Evolutionary conservation across 2,888 invertebrate genomes (phyloP).

Genomic region (Marronus borbonicus): DNA sequence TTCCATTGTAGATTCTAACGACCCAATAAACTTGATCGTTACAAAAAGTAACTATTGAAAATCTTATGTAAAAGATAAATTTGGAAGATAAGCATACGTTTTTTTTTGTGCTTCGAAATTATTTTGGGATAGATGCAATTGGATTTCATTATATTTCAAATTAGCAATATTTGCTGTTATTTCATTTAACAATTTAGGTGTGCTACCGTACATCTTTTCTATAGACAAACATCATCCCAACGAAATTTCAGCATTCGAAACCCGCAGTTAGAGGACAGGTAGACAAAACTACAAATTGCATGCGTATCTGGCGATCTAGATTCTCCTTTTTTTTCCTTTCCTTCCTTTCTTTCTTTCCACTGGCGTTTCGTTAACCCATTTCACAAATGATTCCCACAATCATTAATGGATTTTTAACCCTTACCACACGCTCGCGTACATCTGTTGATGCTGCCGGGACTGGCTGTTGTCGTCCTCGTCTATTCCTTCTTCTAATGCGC

Average conservation of each 20-base stretch:
- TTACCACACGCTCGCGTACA: slow-evolving; percentile 56
- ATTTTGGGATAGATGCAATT: no score
- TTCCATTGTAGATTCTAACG: background rate
- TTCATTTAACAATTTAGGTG: background rate
- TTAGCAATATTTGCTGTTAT: no score
- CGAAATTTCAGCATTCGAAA: background rate
- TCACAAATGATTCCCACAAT: slow-evolving; percentile 57
- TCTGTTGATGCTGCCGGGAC: slow-evolving; percentile 57
- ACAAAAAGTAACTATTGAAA: no score
- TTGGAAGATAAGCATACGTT: no score
- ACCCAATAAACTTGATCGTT: no score
- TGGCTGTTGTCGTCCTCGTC: slow-evolving; percentile 48
- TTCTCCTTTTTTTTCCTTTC: slow-evolving; percentile 29
- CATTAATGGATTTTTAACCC: slow-evolving; percentile 57
- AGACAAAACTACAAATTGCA: slow-evolving; percentile 49
- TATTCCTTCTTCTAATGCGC: slow-evolving; percentile 50
- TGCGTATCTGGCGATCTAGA: slow-evolving; percentile 51
- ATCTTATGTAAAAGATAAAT: no score
- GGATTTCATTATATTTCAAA: no score
- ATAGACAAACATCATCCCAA: background rate
- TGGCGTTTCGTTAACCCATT: slow-evolving; percentile 50
- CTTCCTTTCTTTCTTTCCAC: slow-evolving; percentile 4
- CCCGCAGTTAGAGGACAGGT: slow-evolving; percentile 36
- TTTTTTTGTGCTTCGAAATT: no score
- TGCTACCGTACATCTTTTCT: background rate